phyloP scores from a whole-genome alignment of 92 coral and sea anemone genomes.

The Epizoanthus stellaris region DNA sequence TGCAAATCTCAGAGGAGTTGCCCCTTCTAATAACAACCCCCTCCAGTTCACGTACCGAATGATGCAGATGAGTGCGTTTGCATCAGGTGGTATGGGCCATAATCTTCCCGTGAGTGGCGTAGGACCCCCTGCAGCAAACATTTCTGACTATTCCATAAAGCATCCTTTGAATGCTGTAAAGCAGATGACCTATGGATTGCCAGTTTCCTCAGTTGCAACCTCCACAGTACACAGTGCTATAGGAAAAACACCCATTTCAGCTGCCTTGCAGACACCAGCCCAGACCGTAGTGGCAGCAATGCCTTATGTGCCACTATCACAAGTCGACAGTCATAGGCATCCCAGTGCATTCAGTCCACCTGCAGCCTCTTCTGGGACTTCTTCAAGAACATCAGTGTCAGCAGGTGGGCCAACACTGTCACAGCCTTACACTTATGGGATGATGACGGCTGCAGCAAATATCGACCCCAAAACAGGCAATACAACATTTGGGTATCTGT shows the following conservation, averaged over 20 bases:
- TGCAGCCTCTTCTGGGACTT: constrained; percentile 34
- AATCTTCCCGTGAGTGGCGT: constrained; percentile 33
- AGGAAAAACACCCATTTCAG: constrained; percentile 45
- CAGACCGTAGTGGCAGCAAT: constrained; percentile 66
- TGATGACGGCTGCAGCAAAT: constrained; percentile 41
- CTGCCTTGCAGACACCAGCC: constrained; percentile 43
- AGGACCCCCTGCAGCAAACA: constrained; percentile 37
- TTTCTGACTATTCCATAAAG: constrained; percentile 59
- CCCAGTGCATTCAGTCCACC: constrained; percentile 54
- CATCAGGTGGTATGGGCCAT: constrained; percentile 64
- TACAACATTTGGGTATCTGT: constrained; percentile 34
- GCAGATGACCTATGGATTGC: constrained; percentile 47
- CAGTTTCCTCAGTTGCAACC: constrained; percentile 28
- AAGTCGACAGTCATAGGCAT: constrained; percentile 41
- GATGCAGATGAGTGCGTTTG: constrained; percentile 80
- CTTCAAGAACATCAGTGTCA: constrained; percentile 20
- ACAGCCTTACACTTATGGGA: constrained; percentile 35
- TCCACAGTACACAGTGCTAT: constrained; percentile 34
- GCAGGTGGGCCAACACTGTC: neutral
- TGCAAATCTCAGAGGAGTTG: constrained; percentile 62
- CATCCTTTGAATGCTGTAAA: constrained; percentile 68
- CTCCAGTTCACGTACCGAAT: constrained; percentile 86
- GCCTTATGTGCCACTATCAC: constrained; percentile 61
- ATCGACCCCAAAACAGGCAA: constrained; percentile 46
- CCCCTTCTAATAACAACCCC: constrained; percentile 56